Evolutionary conservation across 1,140 invertebrate genomes (phyloP).

Genomic region (Protaetia brevitarsis): DNA sequence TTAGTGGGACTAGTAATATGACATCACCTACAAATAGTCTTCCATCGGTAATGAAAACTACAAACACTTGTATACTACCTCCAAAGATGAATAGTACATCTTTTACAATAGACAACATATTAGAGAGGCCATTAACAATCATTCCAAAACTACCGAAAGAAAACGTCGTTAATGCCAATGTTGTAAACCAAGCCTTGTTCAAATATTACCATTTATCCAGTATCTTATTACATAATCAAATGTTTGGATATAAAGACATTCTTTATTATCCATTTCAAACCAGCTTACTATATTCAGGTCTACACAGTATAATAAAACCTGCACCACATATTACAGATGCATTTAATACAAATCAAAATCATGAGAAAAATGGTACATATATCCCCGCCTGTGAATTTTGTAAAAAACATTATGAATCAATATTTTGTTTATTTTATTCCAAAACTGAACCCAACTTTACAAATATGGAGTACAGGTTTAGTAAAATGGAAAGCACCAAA

Average conservation of each 20-base stretch:
- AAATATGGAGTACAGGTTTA: slow-evolving; percentile 48
- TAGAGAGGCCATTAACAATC: slow-evolving; percentile 1
- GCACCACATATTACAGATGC: slow-evolving; percentile 47
- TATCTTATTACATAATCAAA: slow-evolving; percentile 46
- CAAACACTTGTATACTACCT: slow-evolving; percentile 10
- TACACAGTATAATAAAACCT: slow-evolving; percentile 61
- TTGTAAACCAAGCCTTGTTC: slow-evolving; percentile 27
- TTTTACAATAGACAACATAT: slow-evolving; percentile 20
- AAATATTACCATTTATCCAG: slow-evolving; percentile 34
- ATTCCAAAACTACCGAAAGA: not conserved
- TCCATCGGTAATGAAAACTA: slow-evolving; percentile 9
- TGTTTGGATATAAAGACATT: slow-evolving; percentile 48
- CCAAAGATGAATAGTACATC: not conserved
- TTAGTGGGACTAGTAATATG: not conserved
- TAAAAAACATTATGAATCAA: slow-evolving; percentile 53
- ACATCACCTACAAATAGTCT: not conserved
- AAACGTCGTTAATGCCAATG: not conserved
- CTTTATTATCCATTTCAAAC: slow-evolving; percentile 53
- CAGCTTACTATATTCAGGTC: slow-evolving; percentile 55
- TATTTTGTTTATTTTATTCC: slow-evolving; percentile 55
- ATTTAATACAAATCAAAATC: slow-evolving; percentile 39
- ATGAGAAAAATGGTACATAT: not conserved
- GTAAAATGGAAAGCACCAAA: slow-evolving; percentile 46
- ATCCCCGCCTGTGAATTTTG: slow-evolving; percentile 52
- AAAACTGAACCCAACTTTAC: slow-evolving; percentile 49